These are phyloP conservation scores for Phoeniculus purpureus DNA, from an alignment of 2,797 vertebrate genomes.

Conservation along the genomic window DNA sequence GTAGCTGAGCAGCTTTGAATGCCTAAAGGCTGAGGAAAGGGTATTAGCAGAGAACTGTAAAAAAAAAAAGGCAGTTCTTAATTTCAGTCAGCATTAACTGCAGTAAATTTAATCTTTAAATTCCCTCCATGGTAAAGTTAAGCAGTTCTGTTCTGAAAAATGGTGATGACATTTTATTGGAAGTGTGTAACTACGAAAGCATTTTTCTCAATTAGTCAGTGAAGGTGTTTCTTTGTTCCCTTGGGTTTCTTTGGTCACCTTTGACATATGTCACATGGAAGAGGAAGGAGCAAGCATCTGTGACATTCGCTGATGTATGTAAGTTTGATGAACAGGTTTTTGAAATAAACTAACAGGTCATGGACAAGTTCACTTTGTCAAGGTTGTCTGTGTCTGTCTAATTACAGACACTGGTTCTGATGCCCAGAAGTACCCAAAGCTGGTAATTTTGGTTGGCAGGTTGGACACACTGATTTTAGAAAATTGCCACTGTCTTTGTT, in stretches of 20 bases:
- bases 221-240: constrained; percentile 19
- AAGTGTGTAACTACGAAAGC: neutral
- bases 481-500: neutral
- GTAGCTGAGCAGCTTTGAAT: neutral
- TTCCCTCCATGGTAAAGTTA: neutral
- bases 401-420: neutral
- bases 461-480: neutral
- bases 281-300: constrained; percentile 43
- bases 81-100: constrained; percentile 6
- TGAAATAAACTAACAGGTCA: constrained; percentile 64
- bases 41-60: neutral
- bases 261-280: constrained; percentile 17
- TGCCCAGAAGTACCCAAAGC: neutral
- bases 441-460: neutral
- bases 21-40: neutral
- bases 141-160: constrained; percentile 10
- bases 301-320: constrained; percentile 52
- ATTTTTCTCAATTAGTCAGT: neutral
- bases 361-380: constrained; percentile 53
- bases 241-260: constrained; percentile 10
- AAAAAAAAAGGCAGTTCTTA: neutral
- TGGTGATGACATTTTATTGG: neutral
- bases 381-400: constrained; percentile 22
- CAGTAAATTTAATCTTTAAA: neutral
- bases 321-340: constrained; percentile 49